Base-by-base conservation (phyloP, 2,888 invertebrate genomes). In the Drosophila aldrichi region DNA sequence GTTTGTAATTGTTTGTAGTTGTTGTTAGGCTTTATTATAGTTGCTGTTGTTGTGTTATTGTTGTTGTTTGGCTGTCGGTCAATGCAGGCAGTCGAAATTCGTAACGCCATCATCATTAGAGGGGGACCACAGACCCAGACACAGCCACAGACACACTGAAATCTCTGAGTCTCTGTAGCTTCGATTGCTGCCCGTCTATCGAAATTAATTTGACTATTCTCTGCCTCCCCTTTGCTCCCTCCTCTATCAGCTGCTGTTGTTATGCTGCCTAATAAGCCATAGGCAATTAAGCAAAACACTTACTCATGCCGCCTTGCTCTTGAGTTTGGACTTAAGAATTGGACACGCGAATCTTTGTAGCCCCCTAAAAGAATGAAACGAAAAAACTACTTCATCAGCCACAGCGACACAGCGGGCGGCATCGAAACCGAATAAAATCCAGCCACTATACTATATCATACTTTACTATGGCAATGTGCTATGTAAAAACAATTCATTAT, bases 51-150 rank as follows among this genome's bases (percentile, higher is more conserved):
- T 32, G 22, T 22, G 32, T 58, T 63, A 40, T 61, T 69, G 48
- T 59, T 69, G 43, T 59, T 64, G 52, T 51, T 55, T 63, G 52
- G 29, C 25, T 60, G 59, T 64, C 59, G 60, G 51, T 79, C 75
- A 74, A 81, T 88, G 89, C 90, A 88, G 81, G 81, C 88, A 83
- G 78, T 82, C 60, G 61, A 82, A 69, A 88, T 88, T 88, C 85
- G 87, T 88, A 88, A 88, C 89, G 87, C 87, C 87, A 88, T 90
- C 87, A 88, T 88, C 90, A 89, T 88, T 88, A 88, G 90, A 79
- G 75, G 43, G 55, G 54, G 72, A 87, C 87, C 87, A 86, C 83
- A 83, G 68, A 71, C 63, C 25, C 52, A 44, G 44, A 22, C 16
- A 0, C 44, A 44, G 44, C 14, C 22, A 6, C 20, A 43, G 18